Conservation (phyloP, 2,113 vertebrate species). For the Malurus alboscapulatus region DNA sequence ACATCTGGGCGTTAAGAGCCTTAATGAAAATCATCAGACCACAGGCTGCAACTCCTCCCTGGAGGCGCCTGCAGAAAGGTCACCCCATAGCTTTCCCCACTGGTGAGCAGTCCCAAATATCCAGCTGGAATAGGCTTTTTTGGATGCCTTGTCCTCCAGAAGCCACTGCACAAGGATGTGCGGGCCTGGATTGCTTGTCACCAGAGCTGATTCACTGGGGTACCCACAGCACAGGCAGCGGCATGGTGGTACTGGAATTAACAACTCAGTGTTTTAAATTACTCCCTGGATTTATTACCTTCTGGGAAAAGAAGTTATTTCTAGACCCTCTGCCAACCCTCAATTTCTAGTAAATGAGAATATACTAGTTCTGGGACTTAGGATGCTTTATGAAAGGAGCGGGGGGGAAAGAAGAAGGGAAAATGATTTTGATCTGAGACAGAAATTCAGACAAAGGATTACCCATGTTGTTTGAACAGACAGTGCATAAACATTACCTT, state of each 20-base stretch:
- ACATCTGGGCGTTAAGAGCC: background rate
- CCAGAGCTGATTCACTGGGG: background rate
- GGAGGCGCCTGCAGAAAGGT: background rate
- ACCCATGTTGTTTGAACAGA: constrained; percentile 50
- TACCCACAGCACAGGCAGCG: background rate
- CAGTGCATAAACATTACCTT: constrained; percentile 53
- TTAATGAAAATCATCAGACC: background rate
- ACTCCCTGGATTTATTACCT: constrained; percentile 65
- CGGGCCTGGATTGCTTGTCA: background rate
- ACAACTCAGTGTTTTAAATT: constrained; percentile 45
- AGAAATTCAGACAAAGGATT: constrained; percentile 71
- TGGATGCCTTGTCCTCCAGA: background rate
- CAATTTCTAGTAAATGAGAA: constrained; percentile 68
- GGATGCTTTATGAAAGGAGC: constrained; percentile 44
- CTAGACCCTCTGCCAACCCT: constrained; percentile 62
- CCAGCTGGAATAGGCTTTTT: background rate
- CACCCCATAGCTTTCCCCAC: background rate
- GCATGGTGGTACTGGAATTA: constrained; percentile 45
- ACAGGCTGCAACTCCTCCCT: background rate
- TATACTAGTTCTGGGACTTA: constrained; percentile 56
- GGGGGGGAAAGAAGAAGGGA: background rate
- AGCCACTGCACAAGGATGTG: background rate
- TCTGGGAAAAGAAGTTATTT: constrained; percentile 68
- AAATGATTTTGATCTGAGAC: constrained; percentile 63
- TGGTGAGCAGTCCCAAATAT: background rate